Evolutionary conservation across 2,797 vertebrate genomes (phyloP).

Genomic region (Ctenopoma multispine): DNA sequence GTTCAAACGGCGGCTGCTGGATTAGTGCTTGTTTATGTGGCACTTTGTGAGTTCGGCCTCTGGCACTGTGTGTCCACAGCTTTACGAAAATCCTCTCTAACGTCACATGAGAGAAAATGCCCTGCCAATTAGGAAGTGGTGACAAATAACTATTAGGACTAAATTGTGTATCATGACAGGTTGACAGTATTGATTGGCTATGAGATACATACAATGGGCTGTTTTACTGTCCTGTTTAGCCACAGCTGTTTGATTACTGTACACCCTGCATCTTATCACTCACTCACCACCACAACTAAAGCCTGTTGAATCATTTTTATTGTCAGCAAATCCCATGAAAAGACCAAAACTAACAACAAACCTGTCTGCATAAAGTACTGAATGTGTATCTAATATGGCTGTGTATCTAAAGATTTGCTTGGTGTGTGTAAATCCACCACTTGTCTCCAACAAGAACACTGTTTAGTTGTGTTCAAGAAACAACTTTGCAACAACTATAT

Average conservation of each 20-base stretch:
- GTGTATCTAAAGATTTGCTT: too few relatives aligned
- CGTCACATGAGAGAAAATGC: slow-evolving; percentile 71
- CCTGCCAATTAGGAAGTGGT: slow-evolving; percentile 63
- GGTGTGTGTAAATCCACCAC: not conserved
- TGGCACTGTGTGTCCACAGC: slow-evolving; percentile 13
- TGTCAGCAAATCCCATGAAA: not conserved
- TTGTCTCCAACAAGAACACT: not conserved
- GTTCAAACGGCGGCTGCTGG: slow-evolving; percentile 49
- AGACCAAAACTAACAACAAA: not conserved
- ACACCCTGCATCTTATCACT: not conserved
- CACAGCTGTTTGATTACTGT: not conserved
- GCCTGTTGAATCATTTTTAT: not conserved
- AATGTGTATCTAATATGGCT: too few relatives aligned
- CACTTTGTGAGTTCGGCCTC: slow-evolving; percentile 21
- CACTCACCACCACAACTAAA: not conserved
- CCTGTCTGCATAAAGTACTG: not conserved
- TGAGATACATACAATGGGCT: slow-evolving; percentile 2
- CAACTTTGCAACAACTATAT: too few relatives aligned
- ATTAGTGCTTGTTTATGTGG: slow-evolving; percentile 58
- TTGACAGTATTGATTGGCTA: slow-evolving; percentile 22
- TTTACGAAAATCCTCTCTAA: slow-evolving; percentile 9
- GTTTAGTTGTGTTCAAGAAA: too few relatives aligned
- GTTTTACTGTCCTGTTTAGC: slow-evolving; percentile 1
- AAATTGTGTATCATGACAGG: slow-evolving; percentile 25
- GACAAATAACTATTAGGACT: slow-evolving; percentile 18